Conservation (phyloP, 2,797 vertebrate species). For the Sebastes ruberrimus region DNA sequence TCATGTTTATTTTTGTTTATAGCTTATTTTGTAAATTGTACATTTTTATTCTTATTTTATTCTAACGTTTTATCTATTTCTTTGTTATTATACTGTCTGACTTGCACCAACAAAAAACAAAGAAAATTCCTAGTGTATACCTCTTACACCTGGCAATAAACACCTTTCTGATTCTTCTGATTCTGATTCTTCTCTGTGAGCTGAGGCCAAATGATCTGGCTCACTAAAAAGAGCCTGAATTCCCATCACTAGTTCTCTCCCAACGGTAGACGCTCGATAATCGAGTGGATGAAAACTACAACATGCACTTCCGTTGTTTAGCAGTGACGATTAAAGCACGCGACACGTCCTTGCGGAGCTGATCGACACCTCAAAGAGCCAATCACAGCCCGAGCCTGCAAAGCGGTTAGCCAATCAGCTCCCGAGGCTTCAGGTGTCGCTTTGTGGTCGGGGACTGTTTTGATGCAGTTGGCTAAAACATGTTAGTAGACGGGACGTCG, state of each 20-base stretch:
- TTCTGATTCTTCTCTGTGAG: too few species aligned
- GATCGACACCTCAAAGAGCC: constrained; percentile 38
- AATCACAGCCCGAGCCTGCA: constrained; percentile 27
- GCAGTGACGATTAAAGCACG: constrained; percentile 30
- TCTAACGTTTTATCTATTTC: too few species aligned
- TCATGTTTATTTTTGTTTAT: too few species aligned
- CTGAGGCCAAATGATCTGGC: too few species aligned
- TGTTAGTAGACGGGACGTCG: constrained; percentile 12
- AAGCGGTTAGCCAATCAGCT: constrained; percentile 34
- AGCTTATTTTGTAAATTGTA: too few species aligned
- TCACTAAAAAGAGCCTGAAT: fast-evolving
- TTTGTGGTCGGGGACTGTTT: constrained; percentile 55
- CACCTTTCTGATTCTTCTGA: too few species aligned
- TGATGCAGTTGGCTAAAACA: constrained; percentile 59
- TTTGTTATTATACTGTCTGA: too few species aligned
- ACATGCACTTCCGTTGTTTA: fast-evolving
- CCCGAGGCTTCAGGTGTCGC: neutral
- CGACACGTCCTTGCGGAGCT: constrained; percentile 22
- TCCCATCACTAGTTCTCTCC: constrained; percentile 34
- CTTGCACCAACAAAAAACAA: too few species aligned
- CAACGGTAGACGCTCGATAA: fast-evolving
- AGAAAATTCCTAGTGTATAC: too few species aligned
- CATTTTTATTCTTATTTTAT: too few species aligned
- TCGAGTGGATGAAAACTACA: constrained; percentile 54
- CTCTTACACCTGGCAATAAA: too few species aligned